phyloP scores from a whole-genome alignment of 2,888 invertebrate species.

The Bombylius major region DNA sequence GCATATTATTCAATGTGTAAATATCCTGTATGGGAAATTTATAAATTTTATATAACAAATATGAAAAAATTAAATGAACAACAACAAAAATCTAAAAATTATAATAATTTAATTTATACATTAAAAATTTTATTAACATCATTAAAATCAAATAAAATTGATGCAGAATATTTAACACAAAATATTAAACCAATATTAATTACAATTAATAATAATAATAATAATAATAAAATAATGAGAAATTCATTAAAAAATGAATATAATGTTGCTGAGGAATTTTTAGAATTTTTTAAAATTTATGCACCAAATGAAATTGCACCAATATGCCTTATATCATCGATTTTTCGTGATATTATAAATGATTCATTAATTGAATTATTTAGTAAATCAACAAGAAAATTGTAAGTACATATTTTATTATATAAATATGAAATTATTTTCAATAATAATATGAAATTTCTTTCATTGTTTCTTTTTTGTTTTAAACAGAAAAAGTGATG shows the following conservation, averaged over 20 bases:
- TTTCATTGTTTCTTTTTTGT: neutral
- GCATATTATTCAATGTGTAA: conserved; percentile 35
- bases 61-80: neutral
- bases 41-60: neutral
- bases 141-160: conserved; percentile 27
- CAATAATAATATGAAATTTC: neutral
- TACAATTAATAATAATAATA: conserved; percentile 9
- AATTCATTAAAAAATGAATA: neutral
- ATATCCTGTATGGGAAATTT: conserved; percentile 5
- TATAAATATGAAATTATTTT: too few relatives aligned
- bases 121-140: conserved; percentile 28
- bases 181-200: conserved; percentile 26
- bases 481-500: neutral
- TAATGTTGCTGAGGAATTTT: conserved; percentile 15
- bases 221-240: neutral
- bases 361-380: conserved; percentile 19
- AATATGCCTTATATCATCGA: conserved; percentile 30
- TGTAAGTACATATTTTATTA: too few relatives aligned
- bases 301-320: conserved; percentile 28
- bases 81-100: neutral
- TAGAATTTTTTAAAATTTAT: conserved; percentile 26
- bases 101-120: conserved; percentile 29
- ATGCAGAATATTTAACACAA: conserved; percentile 27
- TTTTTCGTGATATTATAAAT: conserved; percentile 31
- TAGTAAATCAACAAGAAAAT: neutral